These are phyloP conservation scores for Novumbra hubbsi DNA, from an alignment of 2,797 vertebrate species.

Conservation along the genomic window DNA sequence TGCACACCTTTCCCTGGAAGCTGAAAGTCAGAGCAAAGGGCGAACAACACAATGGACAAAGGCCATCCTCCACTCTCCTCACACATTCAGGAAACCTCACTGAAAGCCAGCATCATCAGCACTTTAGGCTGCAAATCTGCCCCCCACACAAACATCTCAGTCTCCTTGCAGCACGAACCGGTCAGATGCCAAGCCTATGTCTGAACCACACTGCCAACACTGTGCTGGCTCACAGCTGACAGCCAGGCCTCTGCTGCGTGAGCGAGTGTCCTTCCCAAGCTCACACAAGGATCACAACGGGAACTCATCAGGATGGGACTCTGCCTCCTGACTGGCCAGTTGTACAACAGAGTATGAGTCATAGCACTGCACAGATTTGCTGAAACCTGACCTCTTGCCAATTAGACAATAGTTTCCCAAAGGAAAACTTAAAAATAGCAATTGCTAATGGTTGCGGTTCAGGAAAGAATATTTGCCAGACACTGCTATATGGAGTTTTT, in stretches of 20 bases:
- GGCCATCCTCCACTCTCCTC: not conserved
- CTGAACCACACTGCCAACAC: not conserved
- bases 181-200: not conserved
- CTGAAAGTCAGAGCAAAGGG: not conserved
- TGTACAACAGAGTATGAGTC: not conserved
- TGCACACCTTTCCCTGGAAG: too few species aligned
- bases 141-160: not conserved
- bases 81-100: constrained; percentile 1
- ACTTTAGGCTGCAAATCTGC: not conserved
- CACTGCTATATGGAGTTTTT: too few species aligned
- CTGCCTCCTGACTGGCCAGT: not conserved
- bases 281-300: not conserved
- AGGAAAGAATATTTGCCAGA: not conserved
- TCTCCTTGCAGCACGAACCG: not conserved
- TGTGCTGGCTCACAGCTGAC: constrained; percentile 2
- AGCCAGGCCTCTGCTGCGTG: not conserved
- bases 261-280: constrained; percentile 3
- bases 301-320: too few species aligned
- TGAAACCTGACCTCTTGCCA: not conserved
- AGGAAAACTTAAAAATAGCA: not conserved
- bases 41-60: not conserved
- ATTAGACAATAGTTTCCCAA: not conserved
- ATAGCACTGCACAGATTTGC: not conserved
- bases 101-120: not conserved
- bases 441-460: not conserved